phyloP scores from a whole-genome alignment of 2,113 vertebrate species.

The Otocyon megalotis region DNA sequence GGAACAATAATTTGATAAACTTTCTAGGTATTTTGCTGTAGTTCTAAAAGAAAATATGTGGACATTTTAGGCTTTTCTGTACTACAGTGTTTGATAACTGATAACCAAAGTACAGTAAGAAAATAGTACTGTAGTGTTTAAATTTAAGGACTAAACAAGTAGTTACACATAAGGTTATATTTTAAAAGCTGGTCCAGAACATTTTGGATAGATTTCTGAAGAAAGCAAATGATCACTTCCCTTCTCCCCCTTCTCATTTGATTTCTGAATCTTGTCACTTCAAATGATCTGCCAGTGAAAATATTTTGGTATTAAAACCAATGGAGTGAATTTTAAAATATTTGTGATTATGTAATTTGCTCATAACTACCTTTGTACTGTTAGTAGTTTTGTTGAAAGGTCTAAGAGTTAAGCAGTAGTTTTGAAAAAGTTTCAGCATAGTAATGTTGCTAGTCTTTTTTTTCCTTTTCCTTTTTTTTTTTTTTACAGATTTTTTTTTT shows the following conservation, averaged over 20 bases:
- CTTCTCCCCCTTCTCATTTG: neutral
- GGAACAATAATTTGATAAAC: slow-evolving; percentile 12
- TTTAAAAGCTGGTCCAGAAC: neutral
- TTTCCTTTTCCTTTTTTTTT: neutral
- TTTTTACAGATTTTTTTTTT: neutral
- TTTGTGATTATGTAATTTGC: neutral
- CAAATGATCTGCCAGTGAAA: neutral
- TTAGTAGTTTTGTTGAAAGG: neutral
- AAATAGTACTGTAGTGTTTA: neutral
- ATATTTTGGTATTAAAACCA: slow-evolving; percentile 19
- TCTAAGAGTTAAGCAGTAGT: neutral
- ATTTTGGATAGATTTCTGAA: slow-evolving; percentile 20
- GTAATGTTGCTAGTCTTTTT: neutral
- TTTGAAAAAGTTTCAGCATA: slow-evolving; percentile 14
- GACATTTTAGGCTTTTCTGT: neutral
- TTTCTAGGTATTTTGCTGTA: neutral
- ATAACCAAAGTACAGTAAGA: slow-evolving; percentile 5
- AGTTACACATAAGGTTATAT: neutral
- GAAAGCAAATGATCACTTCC: neutral
- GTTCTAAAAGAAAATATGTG: neutral
- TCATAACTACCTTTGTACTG: neutral
- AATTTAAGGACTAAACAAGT: neutral
- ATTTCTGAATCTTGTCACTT: neutral
- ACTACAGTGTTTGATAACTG: neutral
- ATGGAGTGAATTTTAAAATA: neutral